Conservation (phyloP, 2,113 vertebrate genomes). For the Mola mola region DNA sequence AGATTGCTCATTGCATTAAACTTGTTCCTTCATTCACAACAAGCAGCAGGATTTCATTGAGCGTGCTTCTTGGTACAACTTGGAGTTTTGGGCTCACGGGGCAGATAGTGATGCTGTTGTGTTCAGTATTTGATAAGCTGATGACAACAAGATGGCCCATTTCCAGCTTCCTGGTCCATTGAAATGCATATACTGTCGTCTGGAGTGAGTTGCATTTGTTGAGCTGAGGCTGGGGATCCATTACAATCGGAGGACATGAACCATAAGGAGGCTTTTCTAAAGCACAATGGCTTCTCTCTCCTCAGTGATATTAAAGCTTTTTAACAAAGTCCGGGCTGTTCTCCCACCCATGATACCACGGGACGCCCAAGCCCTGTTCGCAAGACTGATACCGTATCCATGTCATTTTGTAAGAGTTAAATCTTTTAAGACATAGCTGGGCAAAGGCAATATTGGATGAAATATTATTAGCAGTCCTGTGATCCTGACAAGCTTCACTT, state of each 20-base stretch:
- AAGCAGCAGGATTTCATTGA: slow-evolving; percentile 8
- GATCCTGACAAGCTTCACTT: no score
- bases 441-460: slow-evolving; percentile 8
- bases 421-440: slow-evolving; percentile 16
- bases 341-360: slow-evolving; percentile 69
- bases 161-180: slow-evolving; percentile 40
- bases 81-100: not conserved
- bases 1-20: slow-evolving; percentile 20
- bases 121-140: slow-evolving; percentile 24
- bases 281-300: slow-evolving; percentile 81
- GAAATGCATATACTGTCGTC: slow-evolving; percentile 59
- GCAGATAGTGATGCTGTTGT: slow-evolving; percentile 24
- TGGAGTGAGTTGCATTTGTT: slow-evolving; percentile 64
- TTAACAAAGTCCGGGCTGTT: slow-evolving; percentile 81
- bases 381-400: slow-evolving; percentile 68
- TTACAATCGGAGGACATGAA: slow-evolving; percentile 80
- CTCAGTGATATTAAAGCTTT: slow-evolving; percentile 76
- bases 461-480: no score
- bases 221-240: slow-evolving; percentile 71
- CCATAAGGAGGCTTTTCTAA: slow-evolving; percentile 78
- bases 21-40: slow-evolving; percentile 12
- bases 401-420: slow-evolving; percentile 61
- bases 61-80: slow-evolving; percentile 1
- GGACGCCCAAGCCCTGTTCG: slow-evolving; percentile 65
- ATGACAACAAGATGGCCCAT: slow-evolving; percentile 34